Percentiles rank a stretch among this genome's conserved stretches.
Conservation (phyloP, 23 tunicate species). For the Clavelina lepadiformis region DNA sequence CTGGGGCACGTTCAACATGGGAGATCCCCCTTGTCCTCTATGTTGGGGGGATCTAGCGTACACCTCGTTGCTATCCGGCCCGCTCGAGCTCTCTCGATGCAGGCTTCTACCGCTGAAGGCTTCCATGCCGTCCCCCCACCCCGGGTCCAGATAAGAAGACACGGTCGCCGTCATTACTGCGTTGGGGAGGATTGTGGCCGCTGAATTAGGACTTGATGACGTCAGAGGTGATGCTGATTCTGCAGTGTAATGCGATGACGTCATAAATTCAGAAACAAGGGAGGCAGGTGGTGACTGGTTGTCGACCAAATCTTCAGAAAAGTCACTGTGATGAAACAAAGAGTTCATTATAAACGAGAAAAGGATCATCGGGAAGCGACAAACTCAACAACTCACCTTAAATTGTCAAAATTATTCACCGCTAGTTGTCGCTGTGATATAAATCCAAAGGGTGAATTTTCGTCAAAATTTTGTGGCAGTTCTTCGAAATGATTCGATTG, state of each 20-base stretch:
- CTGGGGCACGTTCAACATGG: not conserved
- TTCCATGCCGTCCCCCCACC: constrained; percentile 24
- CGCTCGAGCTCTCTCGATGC: constrained; percentile 8
- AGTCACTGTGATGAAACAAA: not conserved
- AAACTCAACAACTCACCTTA: constrained; percentile 1
- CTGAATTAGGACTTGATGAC: constrained; percentile 24
- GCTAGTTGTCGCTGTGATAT: constrained; percentile 26
- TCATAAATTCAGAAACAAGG: constrained; percentile 44
- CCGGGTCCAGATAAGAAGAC: constrained; percentile 19
- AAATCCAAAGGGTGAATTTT: not conserved
- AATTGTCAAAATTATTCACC: not conserved
- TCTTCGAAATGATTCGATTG: constrained; percentile 18
- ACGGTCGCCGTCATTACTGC: constrained; percentile 38
- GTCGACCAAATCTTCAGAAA: not conserved
- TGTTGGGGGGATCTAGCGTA: constrained; percentile 14
- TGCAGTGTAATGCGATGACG: constrained; percentile 50
- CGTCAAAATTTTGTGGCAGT: not conserved
- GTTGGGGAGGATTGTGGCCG: constrained; percentile 1
- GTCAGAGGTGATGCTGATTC: constrained; percentile 28
- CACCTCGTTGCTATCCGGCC: not conserved
- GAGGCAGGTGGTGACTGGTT: constrained; percentile 4
- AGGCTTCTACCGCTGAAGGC: not conserved
- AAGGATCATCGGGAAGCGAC: not conserved
- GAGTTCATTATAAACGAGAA: not conserved
- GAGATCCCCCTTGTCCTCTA: too few species aligned